phyloP scores from a whole-genome alignment of 2,888 invertebrate genomes.

The Chrysina gloriosa region DNA sequence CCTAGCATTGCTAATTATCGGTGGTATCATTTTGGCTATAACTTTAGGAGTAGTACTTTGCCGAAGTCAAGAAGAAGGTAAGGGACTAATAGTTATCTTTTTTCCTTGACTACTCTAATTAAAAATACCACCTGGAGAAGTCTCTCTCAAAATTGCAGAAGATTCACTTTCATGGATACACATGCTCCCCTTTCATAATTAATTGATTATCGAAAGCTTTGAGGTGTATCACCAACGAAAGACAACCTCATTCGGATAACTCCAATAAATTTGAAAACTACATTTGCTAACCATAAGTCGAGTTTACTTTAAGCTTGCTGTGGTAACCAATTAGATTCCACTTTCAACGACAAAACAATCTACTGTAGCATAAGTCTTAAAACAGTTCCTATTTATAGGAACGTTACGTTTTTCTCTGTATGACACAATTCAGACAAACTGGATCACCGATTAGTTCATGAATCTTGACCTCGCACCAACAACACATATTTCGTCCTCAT shows the following conservation, averaged over 20 bases:
- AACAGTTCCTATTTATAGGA: slow-evolving; percentile 1
- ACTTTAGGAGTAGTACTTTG: slow-evolving; percentile 70
- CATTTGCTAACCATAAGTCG: too few relatives aligned
- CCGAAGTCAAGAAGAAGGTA: slow-evolving; percentile 53
- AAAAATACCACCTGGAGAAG: too few relatives aligned
- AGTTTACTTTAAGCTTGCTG: too few relatives aligned
- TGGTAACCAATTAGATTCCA: background rate
- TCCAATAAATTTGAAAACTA: too few relatives aligned
- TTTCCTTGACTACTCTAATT: too few relatives aligned
- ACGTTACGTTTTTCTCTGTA: background rate
- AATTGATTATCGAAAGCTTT: too few relatives aligned
- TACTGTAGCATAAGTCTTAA: background rate
- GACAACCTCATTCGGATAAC: too few relatives aligned
- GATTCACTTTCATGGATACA: too few relatives aligned
- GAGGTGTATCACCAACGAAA: too few relatives aligned
- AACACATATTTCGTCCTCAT: background rate
- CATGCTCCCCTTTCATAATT: too few relatives aligned
- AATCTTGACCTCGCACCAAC: background rate
- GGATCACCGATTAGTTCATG: background rate
- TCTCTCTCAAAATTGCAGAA: too few relatives aligned
- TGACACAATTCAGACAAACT: background rate
- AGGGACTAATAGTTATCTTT: background rate
- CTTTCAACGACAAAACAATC: background rate
- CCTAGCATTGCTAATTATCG: slow-evolving; percentile 69
- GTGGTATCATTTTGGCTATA: slow-evolving; percentile 72